These are phyloP conservation scores for Bovichtus variegatus DNA, from an alignment of 2,797 vertebrate species.

Conservation along the genomic window DNA sequence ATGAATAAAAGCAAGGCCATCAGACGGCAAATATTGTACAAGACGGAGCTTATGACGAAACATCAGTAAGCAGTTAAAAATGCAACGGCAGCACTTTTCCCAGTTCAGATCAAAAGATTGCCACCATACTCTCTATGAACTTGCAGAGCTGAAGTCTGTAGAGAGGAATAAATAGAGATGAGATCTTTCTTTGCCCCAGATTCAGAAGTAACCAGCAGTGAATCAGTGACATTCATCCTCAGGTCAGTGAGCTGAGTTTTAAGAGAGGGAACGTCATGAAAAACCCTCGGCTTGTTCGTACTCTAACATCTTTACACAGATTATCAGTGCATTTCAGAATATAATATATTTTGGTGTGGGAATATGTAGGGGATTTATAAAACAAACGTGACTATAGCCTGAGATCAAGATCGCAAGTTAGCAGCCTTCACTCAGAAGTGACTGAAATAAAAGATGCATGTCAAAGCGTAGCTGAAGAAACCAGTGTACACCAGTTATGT, in stretches of 20 bases:
- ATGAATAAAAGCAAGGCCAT: constrained; percentile 17
- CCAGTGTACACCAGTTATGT: neutral
- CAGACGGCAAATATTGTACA: constrained; percentile 5
- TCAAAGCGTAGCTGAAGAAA: neutral
- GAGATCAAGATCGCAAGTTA: neutral
- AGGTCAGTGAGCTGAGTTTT: neutral
- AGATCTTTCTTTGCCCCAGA: constrained; percentile 13
- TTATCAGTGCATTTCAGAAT: neutral
- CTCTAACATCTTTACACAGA: no score
- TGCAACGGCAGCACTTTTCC: constrained; percentile 30
- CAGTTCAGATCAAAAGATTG: neutral
- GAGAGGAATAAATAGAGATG: constrained; percentile 28
- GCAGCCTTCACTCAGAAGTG: neutral
- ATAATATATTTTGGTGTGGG: neutral
- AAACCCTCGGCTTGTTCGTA: neutral
- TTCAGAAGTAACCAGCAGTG: constrained; percentile 6
- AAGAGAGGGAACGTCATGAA: no score
- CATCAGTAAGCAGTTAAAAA: constrained; percentile 38
- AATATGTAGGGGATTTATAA: neutral
- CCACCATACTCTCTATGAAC: constrained; percentile 49
- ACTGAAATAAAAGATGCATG: neutral
- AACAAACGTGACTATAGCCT: neutral
- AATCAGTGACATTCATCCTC: constrained; percentile 8
- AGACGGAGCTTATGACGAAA: constrained; percentile 37
- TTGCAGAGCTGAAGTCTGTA: constrained; percentile 7